Evolutionary conservation across 2,113 vertebrate genomes (phyloP).

Genomic region (Mustela nigripes): DNA sequence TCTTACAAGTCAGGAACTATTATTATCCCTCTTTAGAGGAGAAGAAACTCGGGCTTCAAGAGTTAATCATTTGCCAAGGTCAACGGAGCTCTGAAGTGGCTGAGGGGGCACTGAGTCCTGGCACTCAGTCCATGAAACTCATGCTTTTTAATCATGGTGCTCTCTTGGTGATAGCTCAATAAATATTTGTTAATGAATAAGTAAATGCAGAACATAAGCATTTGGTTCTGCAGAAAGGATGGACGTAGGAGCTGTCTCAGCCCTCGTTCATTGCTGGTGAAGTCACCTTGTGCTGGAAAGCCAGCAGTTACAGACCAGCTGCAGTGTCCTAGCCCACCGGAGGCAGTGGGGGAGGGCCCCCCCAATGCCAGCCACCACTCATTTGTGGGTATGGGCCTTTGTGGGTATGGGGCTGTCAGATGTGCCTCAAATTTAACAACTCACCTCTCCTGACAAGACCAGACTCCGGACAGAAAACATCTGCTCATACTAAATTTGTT

Average conservation of each 20-base stretch:
- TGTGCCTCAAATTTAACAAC: not conserved
- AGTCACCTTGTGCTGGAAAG: not conserved
- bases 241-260: not conserved
- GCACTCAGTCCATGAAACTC: not conserved
- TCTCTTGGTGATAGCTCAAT: not conserved
- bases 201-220: not conserved
- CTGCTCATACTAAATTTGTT: not conserved
- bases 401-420: not conserved
- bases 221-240: slow-evolving; percentile 14
- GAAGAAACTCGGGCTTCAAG: not conserved
- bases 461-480: not conserved
- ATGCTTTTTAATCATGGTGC: not conserved
- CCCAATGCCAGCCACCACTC: not conserved
- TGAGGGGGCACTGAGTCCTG: not conserved
- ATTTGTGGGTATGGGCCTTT: no score
- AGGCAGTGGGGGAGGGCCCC: not conserved
- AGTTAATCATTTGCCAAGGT: not conserved
- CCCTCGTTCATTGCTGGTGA: not conserved
- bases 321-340: not conserved
- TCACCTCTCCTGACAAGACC: not conserved
- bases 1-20: not conserved
- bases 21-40: not conserved
- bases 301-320: not conserved
- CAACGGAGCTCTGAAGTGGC: not conserved
- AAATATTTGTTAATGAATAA: slow-evolving; percentile 55